These are phyloP conservation scores for Acrossocheilus fasciatus DNA, from an alignment of 2,797 vertebrate genomes.

Conservation along the genomic window DNA sequence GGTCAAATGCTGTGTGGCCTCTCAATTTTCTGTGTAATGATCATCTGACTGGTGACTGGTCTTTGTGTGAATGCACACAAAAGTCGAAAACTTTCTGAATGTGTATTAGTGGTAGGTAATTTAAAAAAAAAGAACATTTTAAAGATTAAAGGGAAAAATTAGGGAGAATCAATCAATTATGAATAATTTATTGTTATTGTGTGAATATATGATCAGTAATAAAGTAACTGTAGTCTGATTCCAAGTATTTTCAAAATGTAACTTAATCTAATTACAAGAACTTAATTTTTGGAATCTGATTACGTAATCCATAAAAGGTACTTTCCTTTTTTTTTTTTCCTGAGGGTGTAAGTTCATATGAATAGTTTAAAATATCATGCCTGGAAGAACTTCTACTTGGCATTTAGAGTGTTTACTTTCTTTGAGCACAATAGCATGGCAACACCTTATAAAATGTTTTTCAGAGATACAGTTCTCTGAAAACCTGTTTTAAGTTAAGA, in stretches of 20 bases:
- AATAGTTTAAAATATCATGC: not conserved
- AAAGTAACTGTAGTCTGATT: no score
- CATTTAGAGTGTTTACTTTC: not conserved
- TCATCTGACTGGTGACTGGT: not conserved
- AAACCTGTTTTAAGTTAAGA: slow-evolving; percentile 5
- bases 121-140: not conserved
- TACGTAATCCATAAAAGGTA: no score
- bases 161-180: not conserved
- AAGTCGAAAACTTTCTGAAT: not conserved
- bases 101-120: not conserved
- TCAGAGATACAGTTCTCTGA: not conserved
- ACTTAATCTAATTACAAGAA: no score
- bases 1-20: no score
- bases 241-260: no score
- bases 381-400: not conserved
- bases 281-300: no score
- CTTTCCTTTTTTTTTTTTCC: no score
- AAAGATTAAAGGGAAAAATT: no score
- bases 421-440: no score
- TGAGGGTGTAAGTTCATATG: no score
- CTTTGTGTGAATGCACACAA: not conserved
- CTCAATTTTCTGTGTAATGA: no score
- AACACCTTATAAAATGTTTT: not conserved
- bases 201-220: no score
- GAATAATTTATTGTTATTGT: not conserved